These are phyloP conservation scores for Cecropterus lyciades DNA, from an alignment of 1,140 invertebrate genomes.

Conservation along the genomic window DNA sequence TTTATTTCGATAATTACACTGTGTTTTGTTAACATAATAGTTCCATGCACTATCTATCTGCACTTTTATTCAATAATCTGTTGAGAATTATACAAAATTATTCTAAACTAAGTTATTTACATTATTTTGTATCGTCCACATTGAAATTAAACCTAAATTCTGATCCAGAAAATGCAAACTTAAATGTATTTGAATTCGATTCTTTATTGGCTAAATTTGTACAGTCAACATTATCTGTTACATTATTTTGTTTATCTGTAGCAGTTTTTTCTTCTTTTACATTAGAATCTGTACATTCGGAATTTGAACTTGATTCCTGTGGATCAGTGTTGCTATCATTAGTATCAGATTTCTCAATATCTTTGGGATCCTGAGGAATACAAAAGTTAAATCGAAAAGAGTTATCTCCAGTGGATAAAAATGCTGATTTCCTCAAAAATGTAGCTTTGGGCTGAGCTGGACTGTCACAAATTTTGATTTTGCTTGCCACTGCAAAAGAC, in stretches of 20 bases:
- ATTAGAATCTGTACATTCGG: slow-evolving; percentile 20
- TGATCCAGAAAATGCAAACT: slow-evolving; percentile 60
- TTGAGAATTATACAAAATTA: slow-evolving; percentile 22
- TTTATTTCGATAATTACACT: no score
- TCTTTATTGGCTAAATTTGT: slow-evolving; percentile 30
- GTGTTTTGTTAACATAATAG: no score
- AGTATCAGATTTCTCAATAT: slow-evolving; percentile 27
- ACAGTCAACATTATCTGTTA: slow-evolving; percentile 21
- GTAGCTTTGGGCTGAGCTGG: slow-evolving; percentile 72
- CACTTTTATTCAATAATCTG: neutral
- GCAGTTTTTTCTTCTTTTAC: slow-evolving; percentile 35
- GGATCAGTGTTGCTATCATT: slow-evolving; percentile 38
- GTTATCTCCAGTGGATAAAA: slow-evolving; percentile 66
- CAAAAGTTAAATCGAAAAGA: slow-evolving; percentile 75
- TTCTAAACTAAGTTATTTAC: slow-evolving; percentile 25
- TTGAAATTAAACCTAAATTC: slow-evolving; percentile 78
- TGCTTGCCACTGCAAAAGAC: slow-evolving; percentile 75
- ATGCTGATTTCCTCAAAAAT: slow-evolving; percentile 75
- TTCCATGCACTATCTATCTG: no score
- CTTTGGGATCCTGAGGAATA: slow-evolving; percentile 52
- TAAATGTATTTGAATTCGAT: slow-evolving; percentile 52
- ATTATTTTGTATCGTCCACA: slow-evolving; percentile 54
- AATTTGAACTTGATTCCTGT: slow-evolving; percentile 14
- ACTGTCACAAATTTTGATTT: slow-evolving; percentile 76
- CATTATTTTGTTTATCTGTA: slow-evolving; percentile 41